Evolutionary conservation across 2,888 invertebrate genomes (phyloP).

Genomic region (Emmelina monodactyla): DNA sequence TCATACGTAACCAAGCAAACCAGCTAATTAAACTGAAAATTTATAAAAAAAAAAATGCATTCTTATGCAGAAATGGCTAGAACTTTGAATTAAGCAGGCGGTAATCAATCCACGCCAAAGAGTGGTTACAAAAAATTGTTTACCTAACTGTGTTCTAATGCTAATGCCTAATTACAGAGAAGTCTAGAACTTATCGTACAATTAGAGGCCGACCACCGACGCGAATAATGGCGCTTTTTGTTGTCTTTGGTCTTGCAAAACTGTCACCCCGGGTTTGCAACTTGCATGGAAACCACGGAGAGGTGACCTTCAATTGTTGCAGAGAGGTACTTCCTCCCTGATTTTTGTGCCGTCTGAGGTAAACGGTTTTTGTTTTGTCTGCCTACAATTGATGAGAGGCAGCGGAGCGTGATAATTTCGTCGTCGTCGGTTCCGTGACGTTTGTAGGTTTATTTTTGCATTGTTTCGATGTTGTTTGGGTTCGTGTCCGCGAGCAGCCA

Average conservation of each 20-base stretch:
- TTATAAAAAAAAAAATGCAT: too few relatives aligned
- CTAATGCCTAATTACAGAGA: too few relatives aligned
- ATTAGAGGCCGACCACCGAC: conserved; percentile 38
- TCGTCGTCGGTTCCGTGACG: conserved; percentile 10
- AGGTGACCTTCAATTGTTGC: conserved; percentile 37
- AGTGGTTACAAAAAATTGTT: too few relatives aligned
- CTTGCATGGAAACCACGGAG: conserved; percentile 35
- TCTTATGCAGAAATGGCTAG: too few relatives aligned
- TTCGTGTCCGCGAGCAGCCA: conserved; percentile 14
- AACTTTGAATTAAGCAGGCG: too few relatives aligned
- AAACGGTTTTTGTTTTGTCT: conserved; percentile 9
- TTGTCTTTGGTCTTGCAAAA: conserved; percentile 39
- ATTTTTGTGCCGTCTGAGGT: background rate
- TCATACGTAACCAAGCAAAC: too few relatives aligned
- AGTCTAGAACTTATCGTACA: conserved; percentile 32
- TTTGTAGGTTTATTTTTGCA: conserved; percentile 15
- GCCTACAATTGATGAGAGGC: conserved; percentile 16
- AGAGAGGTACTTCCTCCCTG: conserved; percentile 23
- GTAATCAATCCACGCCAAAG: too few relatives aligned
- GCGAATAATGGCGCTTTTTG: conserved; percentile 34
- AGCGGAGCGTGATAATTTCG: conserved; percentile 16
- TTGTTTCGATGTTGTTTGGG: conserved; percentile 18
- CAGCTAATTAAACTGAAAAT: too few relatives aligned
- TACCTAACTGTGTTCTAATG: too few relatives aligned
- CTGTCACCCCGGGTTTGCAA: conserved; percentile 30